A percentile compares a stretch with the other conserved stretches of the same genome.
These are phyloP conservation scores for Pogonophryne albipinna DNA, from an alignment of 2,797 vertebrate species.

Conservation along the genomic window DNA sequence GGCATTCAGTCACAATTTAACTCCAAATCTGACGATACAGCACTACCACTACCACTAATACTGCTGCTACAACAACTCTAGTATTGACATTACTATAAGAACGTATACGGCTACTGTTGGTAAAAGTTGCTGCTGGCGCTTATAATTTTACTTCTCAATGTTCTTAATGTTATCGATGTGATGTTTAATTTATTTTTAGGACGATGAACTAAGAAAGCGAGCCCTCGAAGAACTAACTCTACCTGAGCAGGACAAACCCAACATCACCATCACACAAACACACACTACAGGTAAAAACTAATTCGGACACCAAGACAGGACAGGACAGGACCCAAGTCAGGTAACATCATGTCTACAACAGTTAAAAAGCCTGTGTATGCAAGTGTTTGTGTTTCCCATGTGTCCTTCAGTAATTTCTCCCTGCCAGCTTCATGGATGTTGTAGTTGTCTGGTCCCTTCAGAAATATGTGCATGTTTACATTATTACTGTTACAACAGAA, in stretches of 20 bases:
- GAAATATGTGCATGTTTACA: background rate
- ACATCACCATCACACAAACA: slow-evolving; percentile 67
- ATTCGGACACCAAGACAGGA: background rate
- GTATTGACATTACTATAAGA: background rate
- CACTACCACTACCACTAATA: background rate
- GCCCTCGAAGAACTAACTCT: slow-evolving; percentile 77
- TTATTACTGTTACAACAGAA: slow-evolving; percentile 56
- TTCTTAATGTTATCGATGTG: background rate
- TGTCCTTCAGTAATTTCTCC: background rate
- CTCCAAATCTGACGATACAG: background rate
- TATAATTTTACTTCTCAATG: background rate
- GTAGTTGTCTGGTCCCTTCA: background rate
- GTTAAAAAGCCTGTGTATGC: background rate
- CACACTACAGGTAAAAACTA: slow-evolving; percentile 67
- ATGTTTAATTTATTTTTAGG: slow-evolving; percentile 48
- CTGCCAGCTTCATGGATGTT: background rate
- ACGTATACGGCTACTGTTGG: no score
- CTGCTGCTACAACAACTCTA: background rate
- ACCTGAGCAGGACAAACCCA: slow-evolving; percentile 83
- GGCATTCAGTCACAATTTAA: slow-evolving; percentile 8
- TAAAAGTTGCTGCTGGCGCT: background rate
- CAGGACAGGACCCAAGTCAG: no score
- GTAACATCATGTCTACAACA: no score
- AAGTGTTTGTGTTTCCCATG: background rate
- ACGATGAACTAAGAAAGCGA: slow-evolving; percentile 80